phyloP scores from a whole-genome alignment of 2,888 invertebrate genomes.

The Nomada hirtipes region DNA sequence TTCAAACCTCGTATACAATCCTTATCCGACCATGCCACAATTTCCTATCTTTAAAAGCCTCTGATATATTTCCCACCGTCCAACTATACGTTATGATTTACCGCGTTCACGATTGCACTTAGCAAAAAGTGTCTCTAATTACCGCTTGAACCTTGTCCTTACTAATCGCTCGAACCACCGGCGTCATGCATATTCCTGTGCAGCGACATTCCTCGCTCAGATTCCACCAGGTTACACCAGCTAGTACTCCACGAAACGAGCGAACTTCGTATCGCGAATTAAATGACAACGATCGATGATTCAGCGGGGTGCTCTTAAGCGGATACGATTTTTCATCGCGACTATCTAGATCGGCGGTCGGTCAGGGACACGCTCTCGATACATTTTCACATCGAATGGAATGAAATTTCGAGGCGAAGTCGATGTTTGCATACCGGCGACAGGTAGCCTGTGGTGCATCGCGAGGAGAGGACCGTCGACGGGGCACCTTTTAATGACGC shows the following conservation, averaged over 20 bases:
- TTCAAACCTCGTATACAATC: background rate
- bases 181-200: conserved; percentile 34
- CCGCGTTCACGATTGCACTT: background rate
- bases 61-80: conserved; percentile 2
- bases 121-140: conserved; percentile 32
- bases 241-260: conserved; percentile 10
- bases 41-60: background rate
- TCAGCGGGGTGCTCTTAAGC: conserved; percentile 12
- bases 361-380: conserved; percentile 35
- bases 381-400: background rate
- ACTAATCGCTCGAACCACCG: conserved; percentile 18
- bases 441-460: conserved; percentile 33
- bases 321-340: conserved; percentile 27
- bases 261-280: background rate
- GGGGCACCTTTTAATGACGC: conserved; percentile 65
- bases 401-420: conserved; percentile 21
- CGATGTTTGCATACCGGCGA: conserved; percentile 29
- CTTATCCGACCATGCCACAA: background rate
- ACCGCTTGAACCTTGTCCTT: conserved; percentile 35
- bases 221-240: conserved; percentile 4
- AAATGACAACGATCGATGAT: conserved; percentile 34
- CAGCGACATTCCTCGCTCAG: conserved; percentile 40
- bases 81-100: background rate
- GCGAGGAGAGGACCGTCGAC: conserved; percentile 47
- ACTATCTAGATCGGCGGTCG: conserved; percentile 46